phyloP scores from a whole-genome alignment of 2,888 invertebrate species.

The Scaptomyza reducta region DNA sequence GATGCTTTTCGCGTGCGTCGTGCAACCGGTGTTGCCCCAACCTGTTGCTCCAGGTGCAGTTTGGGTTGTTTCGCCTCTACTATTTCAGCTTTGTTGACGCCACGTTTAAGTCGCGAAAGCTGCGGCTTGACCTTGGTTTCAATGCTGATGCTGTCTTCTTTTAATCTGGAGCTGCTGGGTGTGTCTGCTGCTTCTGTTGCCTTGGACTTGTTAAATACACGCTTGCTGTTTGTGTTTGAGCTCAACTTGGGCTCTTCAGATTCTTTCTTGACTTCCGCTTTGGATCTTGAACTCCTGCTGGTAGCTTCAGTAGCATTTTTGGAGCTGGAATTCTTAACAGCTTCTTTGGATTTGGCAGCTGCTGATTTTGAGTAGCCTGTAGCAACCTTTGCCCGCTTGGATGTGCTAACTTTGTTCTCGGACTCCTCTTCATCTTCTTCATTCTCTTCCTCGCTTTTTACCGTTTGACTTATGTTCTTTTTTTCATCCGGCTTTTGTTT shows the following conservation, averaged over 20 bases:
- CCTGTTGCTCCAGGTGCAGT: constrained; percentile 21
- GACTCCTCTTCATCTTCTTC: constrained; percentile 27
- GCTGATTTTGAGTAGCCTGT: constrained; percentile 7
- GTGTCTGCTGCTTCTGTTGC: constrained; percentile 6
- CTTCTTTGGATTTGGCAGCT: constrained; percentile 6
- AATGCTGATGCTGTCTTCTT: not conserved
- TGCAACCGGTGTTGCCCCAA: constrained; percentile 54
- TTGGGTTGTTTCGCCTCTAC: constrained; percentile 43
- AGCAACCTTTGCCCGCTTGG: constrained; percentile 10
- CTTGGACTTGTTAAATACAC: not conserved
- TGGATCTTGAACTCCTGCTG: constrained; percentile 1
- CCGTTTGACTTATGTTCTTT: constrained; percentile 40
- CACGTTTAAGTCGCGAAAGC: constrained; percentile 44
- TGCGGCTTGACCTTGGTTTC: constrained; percentile 31
- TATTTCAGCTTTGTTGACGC: not conserved
- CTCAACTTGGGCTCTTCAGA: not conserved
- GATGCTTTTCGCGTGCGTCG: constrained; percentile 64
- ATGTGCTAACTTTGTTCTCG: constrained; percentile 6
- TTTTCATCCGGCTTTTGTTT: constrained; percentile 81
- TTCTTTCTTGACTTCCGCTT: not conserved
- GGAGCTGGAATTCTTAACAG: constrained; percentile 13
- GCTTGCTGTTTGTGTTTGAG: constrained; percentile 4
- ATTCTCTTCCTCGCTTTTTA: constrained; percentile 25
- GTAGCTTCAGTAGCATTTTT: constrained; percentile 11
- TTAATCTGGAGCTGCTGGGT: constrained; percentile 14